phyloP scores from a whole-genome alignment of 2,888 invertebrate species.

The Fissipunctia ypsillon region DNA sequence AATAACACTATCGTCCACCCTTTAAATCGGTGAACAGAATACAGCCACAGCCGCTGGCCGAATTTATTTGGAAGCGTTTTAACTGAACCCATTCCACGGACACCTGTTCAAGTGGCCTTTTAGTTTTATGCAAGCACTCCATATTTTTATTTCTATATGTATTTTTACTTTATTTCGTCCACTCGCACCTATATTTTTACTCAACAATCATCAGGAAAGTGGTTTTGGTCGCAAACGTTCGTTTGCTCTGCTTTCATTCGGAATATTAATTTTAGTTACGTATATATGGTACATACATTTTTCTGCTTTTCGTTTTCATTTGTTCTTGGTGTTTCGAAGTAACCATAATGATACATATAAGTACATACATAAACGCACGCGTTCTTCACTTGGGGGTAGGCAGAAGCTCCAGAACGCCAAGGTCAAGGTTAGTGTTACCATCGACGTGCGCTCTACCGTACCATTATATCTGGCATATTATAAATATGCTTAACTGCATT shows the following conservation, averaged over 20 bases:
- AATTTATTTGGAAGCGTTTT: slow-evolving; percentile 55
- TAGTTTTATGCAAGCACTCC: slow-evolving; percentile 37
- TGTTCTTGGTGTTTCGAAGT: neutral
- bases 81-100: slow-evolving; percentile 37
- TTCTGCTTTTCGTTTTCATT: neutral
- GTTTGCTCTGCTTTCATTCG: neutral
- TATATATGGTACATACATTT: neutral
- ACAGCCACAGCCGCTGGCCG: neutral
- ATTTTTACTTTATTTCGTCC: slow-evolving; percentile 22
- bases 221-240: slow-evolving; percentile 17
- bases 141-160: slow-evolving; percentile 38
- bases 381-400: no score
- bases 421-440: neutral
- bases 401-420: no score
- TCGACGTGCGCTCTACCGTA: no score
- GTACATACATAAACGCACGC: no score
- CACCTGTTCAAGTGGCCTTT: slow-evolving; percentile 52
- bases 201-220: slow-evolving; percentile 21
- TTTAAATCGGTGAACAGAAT: slow-evolving; percentile 1
- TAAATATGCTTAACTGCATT: no score
- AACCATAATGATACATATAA: no score
- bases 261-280: neutral
- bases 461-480: neutral
- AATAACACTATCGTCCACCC: slow-evolving; percentile 2
- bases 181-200: neutral